Conservation (phyloP, 2,113 vertebrate genomes). For the Anolis sagrei region DNA sequence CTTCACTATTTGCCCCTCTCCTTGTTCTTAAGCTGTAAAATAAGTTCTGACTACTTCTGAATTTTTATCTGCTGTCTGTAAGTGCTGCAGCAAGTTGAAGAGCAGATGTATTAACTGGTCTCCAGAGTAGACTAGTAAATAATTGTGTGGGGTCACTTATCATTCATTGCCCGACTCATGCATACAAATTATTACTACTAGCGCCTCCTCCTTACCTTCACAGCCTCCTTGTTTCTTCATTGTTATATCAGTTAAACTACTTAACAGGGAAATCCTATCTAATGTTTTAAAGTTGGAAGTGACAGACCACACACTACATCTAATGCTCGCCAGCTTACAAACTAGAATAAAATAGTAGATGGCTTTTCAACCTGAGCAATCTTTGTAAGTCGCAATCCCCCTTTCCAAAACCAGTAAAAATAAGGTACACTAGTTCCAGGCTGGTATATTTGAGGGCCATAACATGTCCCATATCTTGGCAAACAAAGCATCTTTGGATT, state of each 20-base stretch:
- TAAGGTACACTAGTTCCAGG: background rate
- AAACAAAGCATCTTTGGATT: background rate
- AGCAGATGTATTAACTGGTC: background rate
- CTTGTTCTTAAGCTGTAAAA: background rate
- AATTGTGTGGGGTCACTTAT: background rate
- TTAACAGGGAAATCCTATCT: background rate
- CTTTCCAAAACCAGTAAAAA: background rate
- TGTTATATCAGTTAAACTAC: background rate
- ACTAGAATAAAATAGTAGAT: background rate
- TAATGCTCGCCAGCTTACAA: background rate
- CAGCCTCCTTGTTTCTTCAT: too few relatives aligned
- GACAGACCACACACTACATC: background rate
- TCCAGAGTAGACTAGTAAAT: background rate
- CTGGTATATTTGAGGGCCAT: too few relatives aligned
- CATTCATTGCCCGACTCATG: background rate
- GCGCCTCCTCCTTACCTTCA: background rate
- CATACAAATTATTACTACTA: background rate
- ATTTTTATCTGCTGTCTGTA: background rate
- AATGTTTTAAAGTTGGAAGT: too few relatives aligned
- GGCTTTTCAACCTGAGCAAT: background rate
- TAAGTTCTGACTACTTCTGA: background rate
- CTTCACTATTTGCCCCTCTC: background rate
- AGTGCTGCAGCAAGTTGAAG: background rate
- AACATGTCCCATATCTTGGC: too few relatives aligned
- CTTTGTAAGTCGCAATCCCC: background rate